Percentiles rank a stretch among this genome's conserved stretches.
phyloP scores from a whole-genome alignment of 2,113 vertebrate species.

The Spizaetus ornatus region DNA sequence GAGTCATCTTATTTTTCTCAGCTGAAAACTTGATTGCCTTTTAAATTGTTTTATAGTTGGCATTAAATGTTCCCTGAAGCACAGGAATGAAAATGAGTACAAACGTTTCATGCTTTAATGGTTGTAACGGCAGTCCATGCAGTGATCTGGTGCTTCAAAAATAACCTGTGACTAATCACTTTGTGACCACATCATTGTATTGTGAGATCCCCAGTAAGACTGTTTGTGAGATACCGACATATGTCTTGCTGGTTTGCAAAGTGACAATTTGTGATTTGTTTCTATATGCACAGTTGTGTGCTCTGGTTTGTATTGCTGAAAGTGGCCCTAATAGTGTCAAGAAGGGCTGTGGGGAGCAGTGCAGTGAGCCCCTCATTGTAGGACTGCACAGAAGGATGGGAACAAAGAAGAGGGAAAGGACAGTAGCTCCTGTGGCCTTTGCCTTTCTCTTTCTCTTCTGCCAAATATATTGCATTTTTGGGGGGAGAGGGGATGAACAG shows the following conservation, averaged over 20 bases:
- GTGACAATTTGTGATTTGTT: background rate
- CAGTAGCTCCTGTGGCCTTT: background rate
- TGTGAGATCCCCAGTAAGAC: background rate
- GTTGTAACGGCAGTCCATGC: background rate
- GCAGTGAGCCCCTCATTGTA: background rate
- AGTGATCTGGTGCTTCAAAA: constrained; percentile 55
- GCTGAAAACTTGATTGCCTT: constrained; percentile 56
- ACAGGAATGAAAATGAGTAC: constrained; percentile 46
- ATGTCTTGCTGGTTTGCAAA: background rate
- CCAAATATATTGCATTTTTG: background rate
- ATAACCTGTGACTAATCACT: constrained; percentile 39
- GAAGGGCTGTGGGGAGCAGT: background rate
- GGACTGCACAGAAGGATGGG: background rate
- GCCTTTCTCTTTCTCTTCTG: background rate
- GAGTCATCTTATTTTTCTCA: constrained; percentile 58
- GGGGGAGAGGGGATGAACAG: background rate
- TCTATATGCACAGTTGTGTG: background rate
- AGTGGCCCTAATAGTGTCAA: background rate
- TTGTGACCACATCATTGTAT: background rate
- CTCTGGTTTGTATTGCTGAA: background rate
- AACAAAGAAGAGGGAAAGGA: background rate
- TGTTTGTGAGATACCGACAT: background rate
- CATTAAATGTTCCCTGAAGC: constrained; percentile 59
- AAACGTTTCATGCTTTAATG: constrained; percentile 62
- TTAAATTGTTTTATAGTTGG: constrained; percentile 57